These are phyloP conservation scores for Notothenia rossii DNA, from an alignment of 2,113 vertebrate species.

Conservation along the genomic window DNA sequence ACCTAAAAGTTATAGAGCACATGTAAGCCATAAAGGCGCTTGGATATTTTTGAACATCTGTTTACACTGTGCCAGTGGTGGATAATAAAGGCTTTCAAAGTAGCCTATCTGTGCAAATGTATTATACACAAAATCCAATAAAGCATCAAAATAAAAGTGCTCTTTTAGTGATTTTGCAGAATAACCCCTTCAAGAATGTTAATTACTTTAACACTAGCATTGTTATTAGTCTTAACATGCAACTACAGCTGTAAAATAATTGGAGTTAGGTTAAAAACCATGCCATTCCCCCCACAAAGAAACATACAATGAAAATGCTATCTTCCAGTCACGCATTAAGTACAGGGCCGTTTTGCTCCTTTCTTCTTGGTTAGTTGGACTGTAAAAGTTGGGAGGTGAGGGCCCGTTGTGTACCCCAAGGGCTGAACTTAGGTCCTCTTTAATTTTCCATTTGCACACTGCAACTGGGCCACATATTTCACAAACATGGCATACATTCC, in stretches of 20 bases:
- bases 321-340: not conserved
- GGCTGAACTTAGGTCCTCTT: not conserved
- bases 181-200: not conserved
- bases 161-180: not conserved
- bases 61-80: not conserved
- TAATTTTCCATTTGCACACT: not conserved
- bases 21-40: not conserved
- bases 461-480: not conserved
- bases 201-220: not conserved
- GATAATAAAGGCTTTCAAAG: not conserved
- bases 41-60: not conserved
- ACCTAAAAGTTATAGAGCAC: not conserved
- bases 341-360: not conserved
- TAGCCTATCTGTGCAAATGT: not conserved
- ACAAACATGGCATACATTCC: not conserved
- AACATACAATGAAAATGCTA: not conserved
- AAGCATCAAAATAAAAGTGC: slow-evolving; percentile 2
- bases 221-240: not conserved
- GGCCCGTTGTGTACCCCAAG: not conserved
- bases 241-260: not conserved
- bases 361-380: not conserved
- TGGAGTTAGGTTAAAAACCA: not conserved
- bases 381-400: not conserved
- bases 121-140: not conserved
- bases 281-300: not conserved